These are phyloP conservation scores for Himalopsyche anomala DNA, from an alignment of 2,888 invertebrate genomes.

Conservation along the genomic window DNA sequence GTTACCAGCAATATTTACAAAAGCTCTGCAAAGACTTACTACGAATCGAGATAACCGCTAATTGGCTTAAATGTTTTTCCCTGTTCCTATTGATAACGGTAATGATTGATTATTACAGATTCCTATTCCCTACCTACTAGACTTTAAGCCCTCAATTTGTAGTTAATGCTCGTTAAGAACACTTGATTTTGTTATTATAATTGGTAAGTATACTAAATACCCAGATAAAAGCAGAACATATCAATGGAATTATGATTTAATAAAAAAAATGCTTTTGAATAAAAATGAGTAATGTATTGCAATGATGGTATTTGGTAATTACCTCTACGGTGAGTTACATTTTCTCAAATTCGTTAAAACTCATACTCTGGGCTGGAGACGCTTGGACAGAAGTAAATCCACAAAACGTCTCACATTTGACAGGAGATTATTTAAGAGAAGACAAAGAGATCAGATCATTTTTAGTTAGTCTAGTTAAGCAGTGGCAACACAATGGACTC, in stretches of 20 bases:
- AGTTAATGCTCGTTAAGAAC: constrained; percentile 24
- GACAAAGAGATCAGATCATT: too few species aligned
- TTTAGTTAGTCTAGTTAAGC: too few species aligned
- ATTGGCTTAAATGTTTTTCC: constrained; percentile 47
- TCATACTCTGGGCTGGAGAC: too few species aligned
- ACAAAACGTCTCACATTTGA: too few species aligned
- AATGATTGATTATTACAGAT: constrained; percentile 51
- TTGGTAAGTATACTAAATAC: not conserved
- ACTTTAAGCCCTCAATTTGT: not conserved
- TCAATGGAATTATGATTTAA: not conserved
- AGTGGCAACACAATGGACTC: too few species aligned
- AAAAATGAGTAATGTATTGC: too few species aligned
- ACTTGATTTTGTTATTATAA: not conserved
- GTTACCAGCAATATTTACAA: constrained; percentile 37
- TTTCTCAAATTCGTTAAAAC: too few species aligned
- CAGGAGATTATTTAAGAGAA: too few species aligned
- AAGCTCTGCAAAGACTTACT: constrained; percentile 41
- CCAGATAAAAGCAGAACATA: not conserved
- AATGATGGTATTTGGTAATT: too few species aligned
- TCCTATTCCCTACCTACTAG: not conserved
- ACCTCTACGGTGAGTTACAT: too few species aligned
- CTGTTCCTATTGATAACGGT: constrained; percentile 34
- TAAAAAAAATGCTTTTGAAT: too few species aligned
- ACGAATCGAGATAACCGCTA: constrained; percentile 41
- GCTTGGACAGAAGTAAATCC: too few species aligned